These are phyloP conservation scores for Physeter macrocephalus DNA, from an alignment of 2,113 vertebrate genomes.

Conservation along the genomic window DNA sequence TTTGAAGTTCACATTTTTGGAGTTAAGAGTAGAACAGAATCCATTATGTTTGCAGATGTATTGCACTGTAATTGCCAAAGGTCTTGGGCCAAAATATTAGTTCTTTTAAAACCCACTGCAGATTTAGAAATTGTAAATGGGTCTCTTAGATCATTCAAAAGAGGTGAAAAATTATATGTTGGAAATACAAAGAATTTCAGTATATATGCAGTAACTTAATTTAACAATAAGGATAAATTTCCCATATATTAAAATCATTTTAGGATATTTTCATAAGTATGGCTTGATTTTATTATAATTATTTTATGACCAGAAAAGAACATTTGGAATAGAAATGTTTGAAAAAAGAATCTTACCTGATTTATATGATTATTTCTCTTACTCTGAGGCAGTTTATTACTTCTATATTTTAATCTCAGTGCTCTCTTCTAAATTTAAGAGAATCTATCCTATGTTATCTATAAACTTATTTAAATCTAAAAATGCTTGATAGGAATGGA, in stretches of 20 bases:
- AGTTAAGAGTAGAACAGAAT: conserved; percentile 60
- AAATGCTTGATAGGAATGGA: neutral
- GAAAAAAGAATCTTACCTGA: neutral
- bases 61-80: conserved; percentile 49
- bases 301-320: neutral
- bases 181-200: conserved; percentile 45
- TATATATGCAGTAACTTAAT: neutral
- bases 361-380: neutral
- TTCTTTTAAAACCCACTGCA: conserved; percentile 32
- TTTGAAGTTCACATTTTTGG: conserved; percentile 69
- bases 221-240: conserved; percentile 38
- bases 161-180: conserved; percentile 30
- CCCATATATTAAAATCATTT: neutral
- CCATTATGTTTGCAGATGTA: conserved; percentile 59
- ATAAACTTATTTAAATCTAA: neutral
- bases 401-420: conserved; percentile 3
- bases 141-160: conserved; percentile 7
- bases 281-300: conserved; percentile 16
- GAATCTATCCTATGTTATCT: neutral
- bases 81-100: conserved; percentile 56
- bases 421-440: neutral
- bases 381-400: neutral
- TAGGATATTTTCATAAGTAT: conserved; percentile 24
- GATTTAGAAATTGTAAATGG: conserved; percentile 41
- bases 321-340: neutral